These are phyloP conservation scores for Lucinisca nassula DNA, from an alignment of 2,888 invertebrate genomes.

Conservation along the genomic window DNA sequence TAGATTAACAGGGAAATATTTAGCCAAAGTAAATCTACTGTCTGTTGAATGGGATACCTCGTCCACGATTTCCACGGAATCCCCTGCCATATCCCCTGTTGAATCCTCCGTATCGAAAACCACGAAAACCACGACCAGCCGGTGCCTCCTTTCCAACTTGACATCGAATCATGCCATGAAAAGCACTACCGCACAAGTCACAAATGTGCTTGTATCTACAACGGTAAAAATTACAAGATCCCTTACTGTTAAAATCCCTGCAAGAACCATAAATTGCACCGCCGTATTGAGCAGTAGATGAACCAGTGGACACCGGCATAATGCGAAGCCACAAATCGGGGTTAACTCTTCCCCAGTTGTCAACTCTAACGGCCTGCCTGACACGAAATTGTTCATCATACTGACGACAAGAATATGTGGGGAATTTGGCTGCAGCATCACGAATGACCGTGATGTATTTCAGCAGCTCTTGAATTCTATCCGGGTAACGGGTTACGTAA, in stretches of 20 bases:
- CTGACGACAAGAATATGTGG: not conserved
- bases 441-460: slow-evolving; percentile 6
- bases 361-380: not conserved
- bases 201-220: not conserved
- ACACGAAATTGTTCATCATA: slow-evolving; percentile 19
- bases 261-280: no score
- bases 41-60: no score
- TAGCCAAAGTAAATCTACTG: no score
- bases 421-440: not conserved
- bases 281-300: no score
- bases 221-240: not conserved
- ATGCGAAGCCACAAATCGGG: not conserved
- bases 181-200: not conserved
- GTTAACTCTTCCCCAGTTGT: not conserved
- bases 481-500: not conserved
- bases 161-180: not conserved
- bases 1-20: no score
- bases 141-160: not conserved
- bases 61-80: no score
- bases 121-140: not conserved
- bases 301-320: no score
- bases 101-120: not conserved
- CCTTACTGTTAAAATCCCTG: not conserved
- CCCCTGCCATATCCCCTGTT: not conserved
- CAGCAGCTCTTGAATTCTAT: not conserved